Evolutionary conservation across 2,888 invertebrate species (phyloP), one percentile per base, ranked within the genome.

Genomic region (Entomobrya proxima): DNA sequence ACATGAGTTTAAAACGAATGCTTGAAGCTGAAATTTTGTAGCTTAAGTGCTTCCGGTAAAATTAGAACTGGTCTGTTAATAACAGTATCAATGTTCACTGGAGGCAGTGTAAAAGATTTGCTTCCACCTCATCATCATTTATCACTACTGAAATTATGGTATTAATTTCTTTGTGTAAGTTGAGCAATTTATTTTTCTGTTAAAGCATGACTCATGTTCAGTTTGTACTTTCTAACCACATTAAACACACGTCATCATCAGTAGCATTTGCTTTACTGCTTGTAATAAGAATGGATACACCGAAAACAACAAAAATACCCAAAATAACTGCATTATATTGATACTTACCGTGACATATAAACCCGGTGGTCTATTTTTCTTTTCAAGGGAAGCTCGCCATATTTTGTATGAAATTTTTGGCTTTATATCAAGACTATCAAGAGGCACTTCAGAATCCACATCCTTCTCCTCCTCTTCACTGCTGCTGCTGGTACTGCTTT

Each of bases 301-400:
- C 27, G 15, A 44, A 27, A 47, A 18, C 6, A 58, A 58, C 24
- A 30, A 30, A n/a, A n/a, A n/a, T n/a, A n/a, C n/a, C n/a, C n/a
- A n/a, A n/a, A n/a, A n/a, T n/a, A n/a, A n/a, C n/a, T 35, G 61
- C 37, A 67, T 2, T 67, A 64, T 35, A 76, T 55, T 61, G 40
- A 40, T n/a, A 72, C 50, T 78, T 86, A 86, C 86, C 52, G 86
- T 86, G 61, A 84, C 83, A 47, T 84, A 86, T 27, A 86, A 74
- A n/a, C 86, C 86, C 35, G 86, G 83, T 77, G 86, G 86, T 75
- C 86, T 78, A 86, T 81, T 81, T 37, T 58, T 72, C 58, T 86
- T 86, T 75, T 86, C 86, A 11, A 86, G 37, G 18, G 83, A 86
- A 37, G 86, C 86, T 52, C 86, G 35, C 86, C 86, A 86, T 78